Evolutionary conservation across 2,888 invertebrate species (phyloP), one percentile per base, ranked within the genome.

Genomic region (Oscheius onirici): DNA sequence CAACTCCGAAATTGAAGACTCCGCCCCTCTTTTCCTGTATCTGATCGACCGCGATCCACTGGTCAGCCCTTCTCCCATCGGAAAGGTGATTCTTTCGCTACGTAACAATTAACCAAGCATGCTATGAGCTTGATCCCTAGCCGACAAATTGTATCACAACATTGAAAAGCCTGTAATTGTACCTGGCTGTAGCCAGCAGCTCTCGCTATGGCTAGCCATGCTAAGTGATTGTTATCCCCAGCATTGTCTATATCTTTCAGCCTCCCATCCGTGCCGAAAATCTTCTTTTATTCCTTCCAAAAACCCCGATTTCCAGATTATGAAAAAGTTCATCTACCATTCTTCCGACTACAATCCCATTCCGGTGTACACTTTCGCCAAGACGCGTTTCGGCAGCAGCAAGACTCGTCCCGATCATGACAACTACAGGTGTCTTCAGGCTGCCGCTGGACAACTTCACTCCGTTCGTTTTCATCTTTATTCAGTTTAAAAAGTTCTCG

Each of bases 301-400:
- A n/a, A n/a, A n/a, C n/a, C n/a, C n/a, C n/a, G n/a, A n/a, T 24
- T 24, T 26, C 26, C 10, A 57, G 57, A 11, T 20, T 3, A 6
- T 17, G 10, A 69, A 69, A 41, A 49, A 61, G 11, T 77, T 73
- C 61, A 71, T 71, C 10, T 79, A 58, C 72, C 69, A 74, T 26
- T 74, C 77, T 24, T 46, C 60, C 1, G 71, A 77, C 8, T 28
- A 71, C 34, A 67, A 70, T 43, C 72, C 75, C 10, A 74, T 70
- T 55, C 67, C 71, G 15, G 79, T 71, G 10, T 20, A 57, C 10
- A 65, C 75, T 22, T 79, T 79, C 70, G 61, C 77, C 13, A 69
- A 72, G 28, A 79, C 79, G 5, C 49, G 79, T 11, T 79, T 79
- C 57, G 79, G 79, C 49, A 75, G 77, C 40, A 61, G 66, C 43